Conservation (phyloP, 2,113 vertebrate species). For the Pao palembangensis region DNA sequence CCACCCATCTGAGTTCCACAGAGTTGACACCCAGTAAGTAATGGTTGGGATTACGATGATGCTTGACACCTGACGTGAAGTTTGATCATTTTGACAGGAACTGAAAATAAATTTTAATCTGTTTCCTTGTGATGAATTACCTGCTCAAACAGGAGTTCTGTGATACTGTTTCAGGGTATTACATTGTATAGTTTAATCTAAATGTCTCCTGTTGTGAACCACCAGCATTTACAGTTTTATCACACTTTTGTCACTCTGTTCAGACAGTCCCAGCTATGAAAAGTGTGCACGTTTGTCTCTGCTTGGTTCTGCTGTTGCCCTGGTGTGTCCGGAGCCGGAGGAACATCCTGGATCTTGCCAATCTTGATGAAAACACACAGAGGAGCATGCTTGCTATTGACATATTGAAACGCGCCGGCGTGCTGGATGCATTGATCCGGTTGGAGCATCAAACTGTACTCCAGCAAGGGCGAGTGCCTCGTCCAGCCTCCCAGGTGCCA, state of each 20-base stretch:
- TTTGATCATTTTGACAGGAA: too few relatives aligned
- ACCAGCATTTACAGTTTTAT: neutral
- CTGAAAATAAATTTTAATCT: too few relatives aligned
- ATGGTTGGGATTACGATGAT: neutral
- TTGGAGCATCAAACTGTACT: constrained; percentile 34
- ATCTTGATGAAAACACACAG: constrained; percentile 41
- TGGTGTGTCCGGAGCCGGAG: constrained; percentile 44
- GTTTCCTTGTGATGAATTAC: too few relatives aligned
- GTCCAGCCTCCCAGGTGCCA: constrained; percentile 40
- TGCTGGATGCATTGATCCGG: constrained; percentile 44
- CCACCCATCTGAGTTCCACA: constrained; percentile 39
- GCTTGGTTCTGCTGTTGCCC: constrained; percentile 71
- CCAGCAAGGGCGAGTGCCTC: constrained; percentile 28
- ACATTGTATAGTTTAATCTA: too few relatives aligned
- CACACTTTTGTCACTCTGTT: constrained; percentile 4
- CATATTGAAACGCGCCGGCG: constrained; percentile 38
- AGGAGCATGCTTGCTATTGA: constrained; percentile 50
- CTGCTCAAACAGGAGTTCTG: too few relatives aligned
- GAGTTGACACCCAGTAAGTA: constrained; percentile 49
- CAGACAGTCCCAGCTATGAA: constrained; percentile 57
- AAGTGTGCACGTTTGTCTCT: constrained; percentile 47
- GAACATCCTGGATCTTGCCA: constrained; percentile 18
- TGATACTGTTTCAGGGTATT: too few relatives aligned
- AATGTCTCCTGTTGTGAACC: neutral
- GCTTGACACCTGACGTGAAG: too few relatives aligned